phyloP scores from a whole-genome alignment of 2,888 invertebrate genomes.

The Caenorhabditis wallacei region DNA sequence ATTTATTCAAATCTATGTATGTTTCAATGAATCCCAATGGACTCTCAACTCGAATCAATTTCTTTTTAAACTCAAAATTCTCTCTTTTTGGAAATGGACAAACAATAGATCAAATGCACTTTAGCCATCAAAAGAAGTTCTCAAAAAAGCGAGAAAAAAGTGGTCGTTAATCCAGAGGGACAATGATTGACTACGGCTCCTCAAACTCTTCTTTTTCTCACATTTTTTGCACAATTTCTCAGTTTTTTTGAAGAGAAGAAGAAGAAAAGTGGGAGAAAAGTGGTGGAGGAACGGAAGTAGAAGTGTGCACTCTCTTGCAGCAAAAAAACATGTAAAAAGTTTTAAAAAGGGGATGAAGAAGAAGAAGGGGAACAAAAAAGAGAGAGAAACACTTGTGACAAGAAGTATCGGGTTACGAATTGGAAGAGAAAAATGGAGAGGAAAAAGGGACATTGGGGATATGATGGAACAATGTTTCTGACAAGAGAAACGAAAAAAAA shows the following conservation, averaged over 20 bases:
- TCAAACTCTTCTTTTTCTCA: constrained; percentile 18
- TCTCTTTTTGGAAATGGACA: neutral
- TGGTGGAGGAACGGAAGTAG: constrained; percentile 48
- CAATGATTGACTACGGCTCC: constrained; percentile 49
- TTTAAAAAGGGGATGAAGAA: neutral
- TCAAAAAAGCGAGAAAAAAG: constrained; percentile 39
- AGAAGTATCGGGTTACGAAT: constrained; percentile 52
- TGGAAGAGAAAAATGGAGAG: constrained; percentile 22
- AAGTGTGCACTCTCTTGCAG: constrained; percentile 27
- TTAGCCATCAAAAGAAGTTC: constrained; percentile 13
- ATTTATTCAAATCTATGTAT: constrained; percentile 32
- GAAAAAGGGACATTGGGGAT: constrained; percentile 23
- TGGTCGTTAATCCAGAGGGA: constrained; percentile 49
- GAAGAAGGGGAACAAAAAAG: constrained; percentile 10
- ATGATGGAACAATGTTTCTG: constrained; percentile 22
- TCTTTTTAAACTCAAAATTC: neutral
- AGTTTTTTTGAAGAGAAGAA: constrained; percentile 5
- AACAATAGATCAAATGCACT: constrained; percentile 31
- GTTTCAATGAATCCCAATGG: constrained; percentile 25
- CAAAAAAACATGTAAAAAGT: constrained; percentile 46
- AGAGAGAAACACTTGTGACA: constrained; percentile 45
- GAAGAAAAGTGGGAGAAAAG: constrained; percentile 40
- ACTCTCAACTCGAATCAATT: neutral
- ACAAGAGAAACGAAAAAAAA: constrained; percentile 10
- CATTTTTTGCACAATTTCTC: constrained; percentile 41